A percentile compares a stretch with the other conserved stretches of the same genome.
Conservation (phyloP, 2,797 vertebrate species). For the Galago senegalensis region DNA sequence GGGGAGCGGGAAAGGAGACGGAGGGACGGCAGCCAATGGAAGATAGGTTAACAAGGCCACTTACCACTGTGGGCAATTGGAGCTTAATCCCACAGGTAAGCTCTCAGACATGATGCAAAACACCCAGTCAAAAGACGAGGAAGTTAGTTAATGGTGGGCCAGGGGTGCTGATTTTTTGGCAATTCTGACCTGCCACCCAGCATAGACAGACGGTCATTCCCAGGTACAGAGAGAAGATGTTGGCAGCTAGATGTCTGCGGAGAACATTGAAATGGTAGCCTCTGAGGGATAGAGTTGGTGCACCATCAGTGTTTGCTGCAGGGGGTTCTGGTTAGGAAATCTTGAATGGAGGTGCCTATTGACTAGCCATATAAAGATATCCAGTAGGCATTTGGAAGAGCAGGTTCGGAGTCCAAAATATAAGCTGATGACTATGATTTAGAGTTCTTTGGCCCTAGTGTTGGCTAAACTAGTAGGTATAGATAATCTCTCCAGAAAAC, state of each 20-base stretch:
- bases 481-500: background rate
- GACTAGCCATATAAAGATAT: background rate
- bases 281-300: background rate
- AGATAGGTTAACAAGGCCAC: background rate
- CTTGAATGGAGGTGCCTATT: background rate
- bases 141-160: background rate
- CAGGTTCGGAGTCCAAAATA: constrained; percentile 42
- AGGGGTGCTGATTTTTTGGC: background rate
- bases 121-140: background rate
- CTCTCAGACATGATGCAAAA: background rate
- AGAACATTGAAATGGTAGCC: background rate
- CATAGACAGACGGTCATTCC: background rate
- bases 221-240: background rate
- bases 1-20: background rate
- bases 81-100: background rate
- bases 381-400: constrained; percentile 10
- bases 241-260: background rate
- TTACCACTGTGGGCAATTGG: background rate
- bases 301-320: background rate
- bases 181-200: constrained; percentile 2
- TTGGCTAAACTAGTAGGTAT: background rate
- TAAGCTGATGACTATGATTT: constrained; percentile 28
- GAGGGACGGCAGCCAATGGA: background rate
- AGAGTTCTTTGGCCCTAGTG: background rate
- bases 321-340: background rate